Evolutionary conservation across 2,113 vertebrate species (phyloP).

Genomic region (Malurus alboscapulatus): DNA sequence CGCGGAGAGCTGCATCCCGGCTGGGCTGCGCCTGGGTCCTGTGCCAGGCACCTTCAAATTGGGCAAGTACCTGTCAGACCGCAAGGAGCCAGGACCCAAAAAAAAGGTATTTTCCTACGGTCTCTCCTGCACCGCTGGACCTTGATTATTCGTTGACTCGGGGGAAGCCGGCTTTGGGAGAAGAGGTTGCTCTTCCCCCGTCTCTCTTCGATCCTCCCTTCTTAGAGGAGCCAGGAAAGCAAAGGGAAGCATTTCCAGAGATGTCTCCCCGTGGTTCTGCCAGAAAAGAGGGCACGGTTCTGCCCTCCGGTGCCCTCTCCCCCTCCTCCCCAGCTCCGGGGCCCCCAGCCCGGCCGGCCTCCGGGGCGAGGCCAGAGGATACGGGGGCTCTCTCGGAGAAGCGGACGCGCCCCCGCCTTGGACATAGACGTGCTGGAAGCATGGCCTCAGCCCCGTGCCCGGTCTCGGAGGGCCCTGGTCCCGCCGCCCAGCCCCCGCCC

Average conservation of each 20-base stretch:
- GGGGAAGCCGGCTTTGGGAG: not conserved
- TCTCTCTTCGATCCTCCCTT: not conserved
- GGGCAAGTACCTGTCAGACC: slow-evolving; percentile 95
- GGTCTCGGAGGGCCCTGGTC: not conserved
- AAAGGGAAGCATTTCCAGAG: not conserved
- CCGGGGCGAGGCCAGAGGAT: not conserved
- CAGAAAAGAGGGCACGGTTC: not conserved
- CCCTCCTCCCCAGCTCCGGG: not conserved
- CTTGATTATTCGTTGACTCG: not conserved
- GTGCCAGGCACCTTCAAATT: slow-evolving; percentile 92
- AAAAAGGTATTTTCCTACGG: slow-evolving; percentile 86
- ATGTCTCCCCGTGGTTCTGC: not conserved
- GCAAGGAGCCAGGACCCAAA: slow-evolving; percentile 91
- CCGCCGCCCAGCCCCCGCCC: no score
- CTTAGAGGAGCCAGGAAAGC: not conserved
- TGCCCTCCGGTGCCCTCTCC: not conserved
- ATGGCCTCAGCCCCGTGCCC: not conserved
- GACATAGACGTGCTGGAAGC: not conserved
- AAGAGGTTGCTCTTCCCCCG: not conserved
- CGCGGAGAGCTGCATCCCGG: slow-evolving; percentile 93
- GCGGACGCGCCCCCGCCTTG: not conserved
- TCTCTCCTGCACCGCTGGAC: slow-evolving; percentile 32
- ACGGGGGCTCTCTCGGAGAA: not conserved
- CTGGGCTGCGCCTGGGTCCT: slow-evolving; percentile 91
- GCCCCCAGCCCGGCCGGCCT: not conserved